These are phyloP conservation scores for Chrysogorgia sp. DNA, from an alignment of 92 coral and sea anemone species.

Conservation along the genomic window DNA sequence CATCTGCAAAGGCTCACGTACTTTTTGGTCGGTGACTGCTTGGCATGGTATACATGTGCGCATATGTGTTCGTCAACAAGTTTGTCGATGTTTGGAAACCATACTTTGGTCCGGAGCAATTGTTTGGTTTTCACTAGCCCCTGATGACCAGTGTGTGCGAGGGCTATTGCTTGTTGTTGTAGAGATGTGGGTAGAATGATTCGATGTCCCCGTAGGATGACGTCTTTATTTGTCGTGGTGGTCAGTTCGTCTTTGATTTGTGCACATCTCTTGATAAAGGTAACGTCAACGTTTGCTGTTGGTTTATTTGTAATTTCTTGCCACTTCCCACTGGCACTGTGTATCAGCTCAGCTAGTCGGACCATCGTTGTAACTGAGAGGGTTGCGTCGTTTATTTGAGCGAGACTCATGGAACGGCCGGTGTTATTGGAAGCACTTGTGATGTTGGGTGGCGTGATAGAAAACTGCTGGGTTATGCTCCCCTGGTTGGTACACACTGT, in stretches of 20 bases:
- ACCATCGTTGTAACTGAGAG: not conserved
- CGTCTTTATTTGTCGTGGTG: not conserved
- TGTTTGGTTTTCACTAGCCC: conserved; percentile 23
- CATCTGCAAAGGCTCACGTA: conserved; percentile 6
- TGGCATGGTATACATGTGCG: conserved; percentile 33
- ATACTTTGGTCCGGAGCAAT: conserved; percentile 19
- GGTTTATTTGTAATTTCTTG: too few relatives aligned
- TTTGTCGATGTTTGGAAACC: conserved; percentile 42
- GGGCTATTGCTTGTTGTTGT: conserved; percentile 7
- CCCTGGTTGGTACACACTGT: conserved; percentile 2
- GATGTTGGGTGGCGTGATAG: conserved; percentile 12
- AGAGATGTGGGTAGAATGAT: not conserved
- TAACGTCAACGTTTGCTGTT: not conserved
- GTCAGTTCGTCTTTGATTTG: conserved; percentile 11
- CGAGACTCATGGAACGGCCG: not conserved
- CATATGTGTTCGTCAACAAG: not conserved
- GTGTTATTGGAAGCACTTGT: not conserved
- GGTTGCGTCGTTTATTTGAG: not conserved
- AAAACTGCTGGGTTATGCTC: not conserved
- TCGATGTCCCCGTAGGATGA: conserved; percentile 1
- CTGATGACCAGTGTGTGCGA: not conserved
- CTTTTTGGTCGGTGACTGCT: not conserved
- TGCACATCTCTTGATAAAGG: not conserved
- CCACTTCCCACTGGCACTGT: too few relatives aligned
- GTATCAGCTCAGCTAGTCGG: too few relatives aligned